phyloP scores from a whole-genome alignment of 2,797 vertebrate species.

The Sarcophilus harrisii region DNA sequence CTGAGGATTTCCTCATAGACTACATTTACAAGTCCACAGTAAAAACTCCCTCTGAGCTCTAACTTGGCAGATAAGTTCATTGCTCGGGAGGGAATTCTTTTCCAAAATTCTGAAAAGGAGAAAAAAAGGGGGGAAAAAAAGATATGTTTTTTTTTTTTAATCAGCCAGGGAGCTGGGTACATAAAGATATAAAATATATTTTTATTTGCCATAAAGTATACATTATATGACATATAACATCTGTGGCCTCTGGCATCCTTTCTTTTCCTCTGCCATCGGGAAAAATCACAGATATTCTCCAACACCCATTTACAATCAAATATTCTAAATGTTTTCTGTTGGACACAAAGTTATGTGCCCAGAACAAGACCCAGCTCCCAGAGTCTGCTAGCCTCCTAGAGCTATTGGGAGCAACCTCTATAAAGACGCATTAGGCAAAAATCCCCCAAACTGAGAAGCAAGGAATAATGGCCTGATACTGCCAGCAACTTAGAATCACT shows the following conservation, averaged over 20 bases:
- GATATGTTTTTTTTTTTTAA: no score
- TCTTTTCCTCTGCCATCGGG: conserved; percentile 46
- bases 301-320: conserved; percentile 52
- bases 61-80: conserved; percentile 73
- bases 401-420: not conserved
- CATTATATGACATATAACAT: conserved; percentile 67
- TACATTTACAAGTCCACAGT: conserved; percentile 66
- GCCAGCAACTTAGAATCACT: not conserved
- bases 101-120: conserved; percentile 67
- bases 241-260: conserved; percentile 65
- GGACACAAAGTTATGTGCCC: conserved; percentile 8
- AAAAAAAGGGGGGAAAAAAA: conserved; percentile 54
- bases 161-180: conserved; percentile 51
- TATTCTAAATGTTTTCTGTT: conserved; percentile 50
- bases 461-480: no score
- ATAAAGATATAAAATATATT: conserved; percentile 69
- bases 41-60: conserved; percentile 53
- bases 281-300: conserved; percentile 59
- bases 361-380: not conserved
- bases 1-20: conserved; percentile 76
- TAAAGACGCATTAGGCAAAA: not conserved
- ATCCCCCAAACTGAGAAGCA: not conserved
- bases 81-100: conserved; percentile 54
- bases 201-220: conserved; percentile 75
- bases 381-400: not conserved